Percentiles rank a stretch among this genome's conserved stretches.
These are phyloP conservation scores for Taurulus bubalis DNA, from an alignment of 2,113 vertebrate genomes.

Conservation along the genomic window DNA sequence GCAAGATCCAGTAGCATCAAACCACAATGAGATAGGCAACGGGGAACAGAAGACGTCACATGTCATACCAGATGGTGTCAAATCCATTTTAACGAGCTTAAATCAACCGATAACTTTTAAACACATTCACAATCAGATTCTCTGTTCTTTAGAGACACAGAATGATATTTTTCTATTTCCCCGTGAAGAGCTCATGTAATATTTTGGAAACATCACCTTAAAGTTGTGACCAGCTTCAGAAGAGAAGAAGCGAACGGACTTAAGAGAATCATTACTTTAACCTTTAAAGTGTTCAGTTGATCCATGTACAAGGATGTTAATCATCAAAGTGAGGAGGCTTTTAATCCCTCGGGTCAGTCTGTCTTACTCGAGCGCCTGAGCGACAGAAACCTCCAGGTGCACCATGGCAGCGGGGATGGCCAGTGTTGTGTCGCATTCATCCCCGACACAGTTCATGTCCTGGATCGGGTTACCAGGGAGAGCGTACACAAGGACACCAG, in stretches of 20 bases:
- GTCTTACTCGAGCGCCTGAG: conserved; percentile 73
- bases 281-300: conserved; percentile 11
- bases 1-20: neutral
- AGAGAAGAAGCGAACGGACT: neutral
- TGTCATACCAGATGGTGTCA: neutral
- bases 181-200: neutral
- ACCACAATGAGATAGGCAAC: neutral
- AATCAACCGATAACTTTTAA: too few relatives aligned
- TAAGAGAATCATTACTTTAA: neutral
- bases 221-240: neutral
- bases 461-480: conserved; percentile 75
- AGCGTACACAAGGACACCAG: conserved; percentile 82
- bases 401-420: conserved; percentile 84
- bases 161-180: neutral
- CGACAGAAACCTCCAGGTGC: conserved; percentile 73
- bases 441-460: conserved; percentile 84
- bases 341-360: conserved; percentile 17
- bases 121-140: neutral
- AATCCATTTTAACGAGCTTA: neutral
- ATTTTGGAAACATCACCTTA: neutral
- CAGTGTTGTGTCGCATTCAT: conserved; percentile 74
- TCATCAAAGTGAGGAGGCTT: neutral
- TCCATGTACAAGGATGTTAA: neutral
- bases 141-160: neutral
- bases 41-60: neutral